These are phyloP conservation scores for Stichopus horrens DNA, from an alignment of 53 echinoderm and acorn worm species.

Conservation along the genomic window DNA sequence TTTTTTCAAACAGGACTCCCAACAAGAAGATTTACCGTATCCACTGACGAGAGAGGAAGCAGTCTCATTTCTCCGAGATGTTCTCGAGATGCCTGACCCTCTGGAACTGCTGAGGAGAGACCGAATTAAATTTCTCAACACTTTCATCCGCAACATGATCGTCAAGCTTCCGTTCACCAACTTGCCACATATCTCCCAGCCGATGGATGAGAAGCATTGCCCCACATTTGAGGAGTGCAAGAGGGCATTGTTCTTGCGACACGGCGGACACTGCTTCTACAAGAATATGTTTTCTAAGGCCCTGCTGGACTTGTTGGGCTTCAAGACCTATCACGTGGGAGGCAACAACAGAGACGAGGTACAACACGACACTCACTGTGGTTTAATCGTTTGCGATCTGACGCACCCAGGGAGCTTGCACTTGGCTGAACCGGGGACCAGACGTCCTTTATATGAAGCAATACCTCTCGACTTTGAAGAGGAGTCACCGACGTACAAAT, in stretches of 20 bases:
- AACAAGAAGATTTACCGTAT: conserved; percentile 7
- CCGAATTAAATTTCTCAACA: neutral
- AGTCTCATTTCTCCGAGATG: neutral
- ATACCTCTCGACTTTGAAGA: conserved; percentile 28
- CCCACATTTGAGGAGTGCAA: conserved; percentile 20
- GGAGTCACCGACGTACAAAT: conserved; percentile 6
- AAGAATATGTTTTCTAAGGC: conserved; percentile 32
- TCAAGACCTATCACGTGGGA: conserved; percentile 2
- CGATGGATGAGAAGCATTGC: neutral
- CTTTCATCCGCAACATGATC: neutral
- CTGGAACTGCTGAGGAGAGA: neutral
- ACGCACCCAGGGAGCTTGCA: conserved; percentile 1
- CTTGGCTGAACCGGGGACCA: conserved; percentile 3
- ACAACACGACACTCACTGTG: neutral
- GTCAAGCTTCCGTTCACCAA: conserved; percentile 14
- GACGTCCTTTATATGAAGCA: neutral
- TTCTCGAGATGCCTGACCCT: neutral
- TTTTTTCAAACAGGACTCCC: neutral
- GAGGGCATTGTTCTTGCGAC: neutral
- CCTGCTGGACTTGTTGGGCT: conserved; percentile 1
- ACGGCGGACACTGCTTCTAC: conserved; percentile 50
- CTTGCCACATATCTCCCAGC: neutral
- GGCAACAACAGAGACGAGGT: neutral
- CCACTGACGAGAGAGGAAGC: conserved; percentile 9
- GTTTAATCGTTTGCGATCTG: neutral